Evolutionary conservation across 2,113 vertebrate species (phyloP).

Genomic region (Pangasianodon gigas): DNA sequence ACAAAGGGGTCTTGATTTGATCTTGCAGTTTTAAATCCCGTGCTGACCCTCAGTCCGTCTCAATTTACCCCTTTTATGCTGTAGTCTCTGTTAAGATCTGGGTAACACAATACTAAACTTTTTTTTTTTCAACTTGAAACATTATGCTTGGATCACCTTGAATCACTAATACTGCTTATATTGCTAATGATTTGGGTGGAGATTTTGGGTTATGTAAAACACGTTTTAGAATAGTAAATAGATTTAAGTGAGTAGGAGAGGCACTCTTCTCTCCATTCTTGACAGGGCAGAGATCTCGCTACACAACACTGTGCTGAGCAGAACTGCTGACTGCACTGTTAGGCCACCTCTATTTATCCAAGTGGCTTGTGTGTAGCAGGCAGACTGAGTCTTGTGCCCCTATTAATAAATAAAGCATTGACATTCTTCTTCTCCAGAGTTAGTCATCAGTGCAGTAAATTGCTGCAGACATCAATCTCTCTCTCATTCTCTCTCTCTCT

Average conservation of each 20-base stretch:
- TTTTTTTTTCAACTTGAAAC: background rate
- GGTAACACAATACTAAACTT: background rate
- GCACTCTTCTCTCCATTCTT: background rate
- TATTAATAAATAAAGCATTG: conserved; percentile 54
- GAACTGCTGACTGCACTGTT: conserved; percentile 51
- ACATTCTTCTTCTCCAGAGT: conserved; percentile 43
- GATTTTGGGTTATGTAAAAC: background rate
- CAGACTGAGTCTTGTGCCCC: conserved; percentile 7
- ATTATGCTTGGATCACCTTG: background rate
- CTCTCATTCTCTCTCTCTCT: conserved; percentile 29
- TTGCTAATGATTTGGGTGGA: background rate
- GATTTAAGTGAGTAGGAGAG: background rate
- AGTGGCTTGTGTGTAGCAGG: conserved; percentile 58
- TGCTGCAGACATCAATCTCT: conserved; percentile 39
- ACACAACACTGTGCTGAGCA: conserved; percentile 2
- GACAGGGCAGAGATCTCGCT: background rate
- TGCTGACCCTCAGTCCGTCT: background rate
- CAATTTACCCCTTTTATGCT: background rate
- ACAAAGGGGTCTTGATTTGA: background rate
- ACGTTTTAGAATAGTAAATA: background rate
- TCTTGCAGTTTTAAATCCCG: background rate
- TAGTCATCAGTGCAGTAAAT: conserved; percentile 35
- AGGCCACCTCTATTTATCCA: conserved; percentile 52
- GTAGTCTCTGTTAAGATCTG: background rate
- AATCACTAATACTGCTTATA: background rate